A percentile compares a stretch with the other conserved stretches of the same genome.
Evolutionary conservation across 2,797 vertebrate genomes (phyloP).

Genomic region (Taenioides sp.): DNA sequence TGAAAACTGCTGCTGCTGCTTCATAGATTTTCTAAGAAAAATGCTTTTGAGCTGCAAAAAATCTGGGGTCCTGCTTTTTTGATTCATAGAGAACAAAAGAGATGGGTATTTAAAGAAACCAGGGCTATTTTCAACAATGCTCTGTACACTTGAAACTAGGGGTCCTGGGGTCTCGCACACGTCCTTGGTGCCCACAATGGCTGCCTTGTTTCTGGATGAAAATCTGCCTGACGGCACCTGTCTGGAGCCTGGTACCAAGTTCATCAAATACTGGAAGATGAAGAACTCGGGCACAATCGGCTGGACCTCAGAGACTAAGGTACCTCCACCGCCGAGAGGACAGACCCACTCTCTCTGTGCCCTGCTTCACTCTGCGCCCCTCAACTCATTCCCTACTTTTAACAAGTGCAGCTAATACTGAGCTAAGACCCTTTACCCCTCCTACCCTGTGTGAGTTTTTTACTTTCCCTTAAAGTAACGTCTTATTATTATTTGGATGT

Average conservation of each 20-base stretch:
- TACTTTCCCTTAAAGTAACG: slow-evolving; percentile 50
- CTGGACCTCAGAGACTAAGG: slow-evolving; percentile 97
- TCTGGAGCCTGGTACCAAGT: slow-evolving; percentile 91
- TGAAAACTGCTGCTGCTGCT: slow-evolving; percentile 83
- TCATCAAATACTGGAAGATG: slow-evolving; percentile 99
- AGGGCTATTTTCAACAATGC: slow-evolving; percentile 78
- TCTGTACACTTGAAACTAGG: slow-evolving; percentile 83
- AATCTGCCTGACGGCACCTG: slow-evolving; percentile 96
- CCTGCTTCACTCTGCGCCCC: slow-evolving; percentile 54
- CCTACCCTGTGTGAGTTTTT: slow-evolving; percentile 50
- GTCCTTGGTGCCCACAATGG: slow-evolving; percentile 89
- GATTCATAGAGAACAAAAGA: slow-evolving; percentile 76
- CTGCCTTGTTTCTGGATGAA: slow-evolving; percentile 97
- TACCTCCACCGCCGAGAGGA: slow-evolving; percentile 74
- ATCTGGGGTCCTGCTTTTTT: slow-evolving; percentile 75
- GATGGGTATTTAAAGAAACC: slow-evolving; percentile 72
- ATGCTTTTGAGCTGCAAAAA: slow-evolving; percentile 79
- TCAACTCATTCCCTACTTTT: slow-evolving; percentile 50
- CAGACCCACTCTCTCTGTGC: slow-evolving; percentile 54
- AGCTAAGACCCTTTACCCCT: slow-evolving; percentile 52
- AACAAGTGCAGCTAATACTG: slow-evolving; percentile 46
- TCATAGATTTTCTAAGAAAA: slow-evolving; percentile 79
- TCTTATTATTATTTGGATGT: slow-evolving; percentile 52
- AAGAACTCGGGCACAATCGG: slow-evolving; percentile 93
- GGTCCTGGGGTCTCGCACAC: slow-evolving; percentile 86